phyloP scores from a whole-genome alignment of 2,113 vertebrate genomes.

The Anser brachyrhynchus region DNA sequence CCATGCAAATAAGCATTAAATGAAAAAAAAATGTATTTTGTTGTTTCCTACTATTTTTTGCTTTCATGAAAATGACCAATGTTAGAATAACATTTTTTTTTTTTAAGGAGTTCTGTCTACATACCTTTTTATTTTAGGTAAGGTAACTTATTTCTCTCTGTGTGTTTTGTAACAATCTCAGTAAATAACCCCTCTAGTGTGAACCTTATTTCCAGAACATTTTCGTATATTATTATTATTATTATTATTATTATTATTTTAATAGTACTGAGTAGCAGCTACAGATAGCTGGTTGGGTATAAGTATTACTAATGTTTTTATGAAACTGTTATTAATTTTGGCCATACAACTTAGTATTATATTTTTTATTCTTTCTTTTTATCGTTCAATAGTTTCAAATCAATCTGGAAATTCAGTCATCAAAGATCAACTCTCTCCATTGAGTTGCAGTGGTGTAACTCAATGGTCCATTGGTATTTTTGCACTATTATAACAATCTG shows the following conservation, averaged over 20 bases:
- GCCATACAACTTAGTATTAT: not conserved
- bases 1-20: not conserved
- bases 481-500: not conserved
- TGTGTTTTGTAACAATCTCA: not conserved
- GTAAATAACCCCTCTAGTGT: not conserved
- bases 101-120: not conserved
- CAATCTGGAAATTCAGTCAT: not conserved
- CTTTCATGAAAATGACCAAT: not conserved
- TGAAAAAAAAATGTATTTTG: not conserved
- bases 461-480: not conserved
- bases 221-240: not conserved
- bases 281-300: not conserved
- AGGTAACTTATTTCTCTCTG: not conserved
- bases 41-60: not conserved
- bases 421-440: not conserved
- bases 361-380: not conserved
- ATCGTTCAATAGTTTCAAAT: not conserved
- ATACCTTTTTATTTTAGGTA: not conserved
- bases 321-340: not conserved
- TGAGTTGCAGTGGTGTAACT: not conserved
- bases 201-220: not conserved
- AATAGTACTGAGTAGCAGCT: not conserved
- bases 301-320: not conserved
- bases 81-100: not conserved
- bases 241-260: too few species aligned